Conservation (phyloP, 2,888 invertebrate genomes). For the Caradrina kadenii region DNA sequence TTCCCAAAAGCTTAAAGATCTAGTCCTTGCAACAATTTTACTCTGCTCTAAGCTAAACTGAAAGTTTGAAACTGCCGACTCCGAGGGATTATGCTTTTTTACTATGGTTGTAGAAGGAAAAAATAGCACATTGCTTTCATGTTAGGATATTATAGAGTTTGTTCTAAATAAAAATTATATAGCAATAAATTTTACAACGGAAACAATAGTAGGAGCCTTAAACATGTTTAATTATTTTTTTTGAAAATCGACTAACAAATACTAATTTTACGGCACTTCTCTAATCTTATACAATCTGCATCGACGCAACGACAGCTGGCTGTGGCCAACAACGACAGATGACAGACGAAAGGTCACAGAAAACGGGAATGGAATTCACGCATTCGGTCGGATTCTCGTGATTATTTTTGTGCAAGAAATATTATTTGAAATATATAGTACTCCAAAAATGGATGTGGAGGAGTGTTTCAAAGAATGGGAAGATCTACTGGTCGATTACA, state of each 20-base stretch:
- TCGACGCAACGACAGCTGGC: conserved; percentile 44
- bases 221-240: too few relatives aligned
- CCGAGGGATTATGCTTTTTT: too few relatives aligned
- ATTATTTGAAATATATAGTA: conserved; percentile 52
- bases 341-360: conserved; percentile 55
- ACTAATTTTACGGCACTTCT: neutral
- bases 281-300: conserved; percentile 41
- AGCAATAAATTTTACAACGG: too few relatives aligned
- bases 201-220: too few relatives aligned
- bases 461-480: conserved; percentile 94
- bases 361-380: conserved; percentile 58
- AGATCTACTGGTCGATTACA: conserved; percentile 94
- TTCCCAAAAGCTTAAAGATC: too few relatives aligned
- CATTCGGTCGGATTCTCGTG: conserved; percentile 46
- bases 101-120: too few relatives aligned
- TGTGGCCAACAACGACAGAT: conserved; percentile 11
- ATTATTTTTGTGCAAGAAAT: conserved; percentile 55
- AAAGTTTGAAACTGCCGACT: too few relatives aligned
- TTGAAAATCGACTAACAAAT: neutral
- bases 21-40: too few relatives aligned
- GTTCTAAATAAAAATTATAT: too few relatives aligned
- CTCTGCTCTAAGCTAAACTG: too few relatives aligned
- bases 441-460: conserved; percentile 89
- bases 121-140: too few relatives aligned
- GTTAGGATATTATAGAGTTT: too few relatives aligned